These are phyloP conservation scores for Harlomillsia oculata DNA, from an alignment of 1,140 invertebrate species.

Conservation along the genomic window DNA sequence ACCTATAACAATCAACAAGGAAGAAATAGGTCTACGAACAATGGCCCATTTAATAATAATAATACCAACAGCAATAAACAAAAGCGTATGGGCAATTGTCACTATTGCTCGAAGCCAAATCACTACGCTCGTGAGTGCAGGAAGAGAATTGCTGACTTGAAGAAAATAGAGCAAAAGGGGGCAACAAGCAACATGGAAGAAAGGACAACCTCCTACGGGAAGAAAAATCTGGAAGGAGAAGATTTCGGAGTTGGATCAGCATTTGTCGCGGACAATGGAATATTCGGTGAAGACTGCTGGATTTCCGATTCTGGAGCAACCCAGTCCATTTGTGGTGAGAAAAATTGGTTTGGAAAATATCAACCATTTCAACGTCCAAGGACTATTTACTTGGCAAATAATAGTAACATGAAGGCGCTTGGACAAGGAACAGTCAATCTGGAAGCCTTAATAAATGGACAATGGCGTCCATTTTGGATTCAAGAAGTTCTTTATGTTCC, in stretches of 20 bases:
- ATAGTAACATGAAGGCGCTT: not conserved
- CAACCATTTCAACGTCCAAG: not conserved
- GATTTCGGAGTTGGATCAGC: not conserved
- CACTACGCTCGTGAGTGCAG: not conserved
- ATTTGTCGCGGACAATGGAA: not conserved
- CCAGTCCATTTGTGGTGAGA: constrained; percentile 10
- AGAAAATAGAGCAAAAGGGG: too few relatives aligned
- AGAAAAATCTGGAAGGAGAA: not conserved
- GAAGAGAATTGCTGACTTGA: too few relatives aligned
- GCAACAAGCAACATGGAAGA: too few relatives aligned
- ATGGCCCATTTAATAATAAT: too few relatives aligned
- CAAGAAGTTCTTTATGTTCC: constrained; percentile 12
- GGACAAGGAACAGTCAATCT: constrained; percentile 10
- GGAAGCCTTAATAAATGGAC: not conserved
- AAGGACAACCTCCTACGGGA: too few relatives aligned
- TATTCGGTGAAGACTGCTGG: not conserved
- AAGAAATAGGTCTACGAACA: too few relatives aligned
- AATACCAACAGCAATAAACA: too few relatives aligned
- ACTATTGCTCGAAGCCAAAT: too few relatives aligned
- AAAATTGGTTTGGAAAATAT: constrained; percentile 15
- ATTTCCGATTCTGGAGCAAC: constrained; percentile 19
- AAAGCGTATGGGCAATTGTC: not conserved
- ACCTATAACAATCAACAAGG: too few relatives aligned
- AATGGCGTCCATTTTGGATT: too few relatives aligned
- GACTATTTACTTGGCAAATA: constrained; percentile 12